Evolutionary conservation across 2,113 vertebrate genomes (phyloP).

Genomic region (Myiagra hebetior): DNA sequence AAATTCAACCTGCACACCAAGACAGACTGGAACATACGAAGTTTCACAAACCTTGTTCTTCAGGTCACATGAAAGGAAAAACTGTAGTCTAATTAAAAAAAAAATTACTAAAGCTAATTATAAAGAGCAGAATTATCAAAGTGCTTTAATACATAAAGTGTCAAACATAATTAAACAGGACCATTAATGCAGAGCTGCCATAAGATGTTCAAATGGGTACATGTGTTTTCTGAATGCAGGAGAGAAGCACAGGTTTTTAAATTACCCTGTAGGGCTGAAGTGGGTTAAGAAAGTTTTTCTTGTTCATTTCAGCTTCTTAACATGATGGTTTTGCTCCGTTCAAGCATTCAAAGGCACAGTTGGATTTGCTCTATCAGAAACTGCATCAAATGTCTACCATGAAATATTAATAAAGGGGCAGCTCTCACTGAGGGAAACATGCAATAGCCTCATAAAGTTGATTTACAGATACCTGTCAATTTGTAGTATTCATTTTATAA

Average conservation of each 20-base stretch:
- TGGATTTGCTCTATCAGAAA: neutral
- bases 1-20: neutral
- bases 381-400: neutral
- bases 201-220: neutral
- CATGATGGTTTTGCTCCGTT: neutral
- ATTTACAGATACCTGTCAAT: neutral
- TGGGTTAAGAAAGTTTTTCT: neutral
- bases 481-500: neutral
- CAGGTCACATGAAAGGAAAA: constrained; percentile 20
- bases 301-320: neutral
- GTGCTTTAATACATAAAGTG: constrained; percentile 61
- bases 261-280: neutral
- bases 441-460: neutral
- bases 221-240: neutral
- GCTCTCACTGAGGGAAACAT: neutral
- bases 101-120: constrained; percentile 6
- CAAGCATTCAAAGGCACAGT: neutral
- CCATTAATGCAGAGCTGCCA: constrained; percentile 12
- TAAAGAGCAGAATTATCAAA: constrained; percentile 49
- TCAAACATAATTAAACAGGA: constrained; percentile 42
- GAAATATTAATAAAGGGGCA: neutral
- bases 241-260: neutral
- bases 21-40: neutral
- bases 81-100: neutral
- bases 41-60: constrained; percentile 7